Percentiles rank a stretch among this genome's conserved stretches.
Evolutionary conservation across 1,140 invertebrate genomes (phyloP).

Genomic region (Drosophila sp.): DNA sequence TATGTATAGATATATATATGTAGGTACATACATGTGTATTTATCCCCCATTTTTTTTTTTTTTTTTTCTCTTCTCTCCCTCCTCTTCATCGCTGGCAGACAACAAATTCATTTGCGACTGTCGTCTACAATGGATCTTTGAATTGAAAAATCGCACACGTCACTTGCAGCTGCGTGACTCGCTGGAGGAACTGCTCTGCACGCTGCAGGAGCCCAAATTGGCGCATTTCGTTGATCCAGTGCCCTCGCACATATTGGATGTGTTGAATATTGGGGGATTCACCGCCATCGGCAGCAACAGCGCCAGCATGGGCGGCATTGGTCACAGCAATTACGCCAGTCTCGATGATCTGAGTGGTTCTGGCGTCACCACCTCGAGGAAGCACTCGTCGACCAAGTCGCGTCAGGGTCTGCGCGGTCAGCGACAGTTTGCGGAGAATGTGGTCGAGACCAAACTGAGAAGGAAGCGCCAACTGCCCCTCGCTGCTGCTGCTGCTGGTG

Average conservation of each 20-base stretch:
- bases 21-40: conserved; percentile 26
- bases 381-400: conserved; percentile 57
- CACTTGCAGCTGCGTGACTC: conserved; percentile 87
- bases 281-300: conserved; percentile 74
- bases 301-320: conserved; percentile 70
- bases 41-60: conserved; percentile 20
- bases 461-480: conserved; percentile 31
- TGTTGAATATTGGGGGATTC: conserved; percentile 70
- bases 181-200: conserved; percentile 88
- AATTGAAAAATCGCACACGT: conserved; percentile 88
- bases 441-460: conserved; percentile 58
- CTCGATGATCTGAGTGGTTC: conserved; percentile 22
- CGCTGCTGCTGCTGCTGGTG: conserved; percentile 18
- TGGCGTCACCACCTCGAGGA: conserved; percentile 21
- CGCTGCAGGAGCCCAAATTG: conserved; percentile 84
- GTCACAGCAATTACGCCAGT: conserved; percentile 47
- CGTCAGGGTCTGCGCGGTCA: conserved; percentile 65
- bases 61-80: conserved; percentile 36
- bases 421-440: conserved; percentile 67
- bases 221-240: conserved; percentile 74
- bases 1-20: conserved; percentile 12
- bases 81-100: conserved; percentile 84
- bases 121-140: conserved; percentile 89
- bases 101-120: conserved; percentile 92
- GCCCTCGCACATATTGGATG: conserved; percentile 67